Evolutionary conservation across 2,113 vertebrate genomes (phyloP).

Genomic region (Paracanthobrama guichenoti): DNA sequence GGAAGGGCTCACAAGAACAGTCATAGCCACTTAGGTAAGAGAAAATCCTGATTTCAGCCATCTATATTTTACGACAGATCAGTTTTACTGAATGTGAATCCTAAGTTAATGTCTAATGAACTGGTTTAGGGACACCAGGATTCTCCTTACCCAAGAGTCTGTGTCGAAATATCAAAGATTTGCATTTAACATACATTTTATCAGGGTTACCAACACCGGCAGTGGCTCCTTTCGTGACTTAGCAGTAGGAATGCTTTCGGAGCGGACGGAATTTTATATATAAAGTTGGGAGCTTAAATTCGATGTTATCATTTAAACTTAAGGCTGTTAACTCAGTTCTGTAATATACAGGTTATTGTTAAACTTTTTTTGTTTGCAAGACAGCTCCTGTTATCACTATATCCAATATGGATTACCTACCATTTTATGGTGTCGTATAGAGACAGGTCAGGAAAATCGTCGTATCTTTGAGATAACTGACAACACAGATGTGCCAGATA

Average conservation of each 20-base stretch:
- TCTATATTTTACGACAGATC: slow-evolving; percentile 45
- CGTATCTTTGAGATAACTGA: slow-evolving; percentile 51
- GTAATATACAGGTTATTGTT: slow-evolving; percentile 82
- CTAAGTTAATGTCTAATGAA: background rate
- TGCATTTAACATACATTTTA: slow-evolving; percentile 52
- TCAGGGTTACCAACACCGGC: slow-evolving; percentile 68
- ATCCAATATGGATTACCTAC: slow-evolving; percentile 99
- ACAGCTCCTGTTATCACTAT: slow-evolving; percentile 75
- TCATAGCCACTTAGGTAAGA: slow-evolving; percentile 73
- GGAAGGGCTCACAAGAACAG: slow-evolving; percentile 62
- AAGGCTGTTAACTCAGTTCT: slow-evolving; percentile 70
- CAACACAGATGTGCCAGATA: slow-evolving; percentile 34
- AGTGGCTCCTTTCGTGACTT: slow-evolving; percentile 64
- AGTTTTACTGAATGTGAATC: background rate
- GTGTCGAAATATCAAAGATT: slow-evolving; percentile 64
- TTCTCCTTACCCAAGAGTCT: slow-evolving; percentile 70
- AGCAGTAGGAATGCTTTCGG: slow-evolving; percentile 74
- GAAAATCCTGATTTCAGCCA: slow-evolving; percentile 66
- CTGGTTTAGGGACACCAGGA: slow-evolving; percentile 53
- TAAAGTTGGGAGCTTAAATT: slow-evolving; percentile 53
- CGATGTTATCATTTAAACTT: slow-evolving; percentile 37
- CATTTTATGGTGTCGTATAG: slow-evolving; percentile 67
- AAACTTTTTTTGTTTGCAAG: slow-evolving; percentile 62
- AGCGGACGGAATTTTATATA: slow-evolving; percentile 70
- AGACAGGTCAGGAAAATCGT: slow-evolving; percentile 47